These are phyloP conservation scores for Listronotus oregonensis DNA, from an alignment of 1,140 invertebrate species.

Conservation along the genomic window DNA sequence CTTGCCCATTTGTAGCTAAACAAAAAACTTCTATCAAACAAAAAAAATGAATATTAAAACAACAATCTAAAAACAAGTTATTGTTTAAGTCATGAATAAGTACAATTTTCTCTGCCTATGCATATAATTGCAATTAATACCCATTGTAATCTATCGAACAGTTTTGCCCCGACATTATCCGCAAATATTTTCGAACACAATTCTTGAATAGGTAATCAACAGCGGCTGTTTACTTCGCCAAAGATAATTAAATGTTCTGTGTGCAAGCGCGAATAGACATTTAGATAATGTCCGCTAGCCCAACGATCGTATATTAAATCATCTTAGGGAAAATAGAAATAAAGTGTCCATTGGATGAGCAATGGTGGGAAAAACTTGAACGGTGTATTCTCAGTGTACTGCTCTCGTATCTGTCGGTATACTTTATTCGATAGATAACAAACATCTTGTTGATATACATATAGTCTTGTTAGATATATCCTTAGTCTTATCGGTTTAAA, in stretches of 20 bases:
- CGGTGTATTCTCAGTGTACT: slow-evolving; percentile 50
- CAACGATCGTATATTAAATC: slow-evolving; percentile 51
- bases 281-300: slow-evolving; percentile 47
- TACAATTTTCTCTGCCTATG: too few species aligned
- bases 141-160: not conserved
- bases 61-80: too few species aligned
- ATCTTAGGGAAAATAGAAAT: slow-evolving; percentile 48
- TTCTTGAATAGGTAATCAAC: slow-evolving; percentile 35
- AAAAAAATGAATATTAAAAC: too few species aligned
- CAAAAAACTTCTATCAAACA: too few species aligned
- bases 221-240: slow-evolving; percentile 25
- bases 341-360: slow-evolving; percentile 48
- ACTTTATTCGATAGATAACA: slow-evolving; percentile 3
- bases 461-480: too few species aligned
- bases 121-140: too few species aligned
- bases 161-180: too few species aligned
- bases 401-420: slow-evolving; percentile 10
- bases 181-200: slow-evolving; percentile 6
- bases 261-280: slow-evolving; percentile 44
- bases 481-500: too few species aligned
- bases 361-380: slow-evolving; percentile 52
- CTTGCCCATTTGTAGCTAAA: too few species aligned
- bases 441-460: slow-evolving; percentile 1
- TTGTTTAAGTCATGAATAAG: too few species aligned
- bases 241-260: slow-evolving; percentile 46